Base-by-base conservation (phyloP, 2,888 invertebrate genomes). In the Drosophila niveifrons region DNA sequence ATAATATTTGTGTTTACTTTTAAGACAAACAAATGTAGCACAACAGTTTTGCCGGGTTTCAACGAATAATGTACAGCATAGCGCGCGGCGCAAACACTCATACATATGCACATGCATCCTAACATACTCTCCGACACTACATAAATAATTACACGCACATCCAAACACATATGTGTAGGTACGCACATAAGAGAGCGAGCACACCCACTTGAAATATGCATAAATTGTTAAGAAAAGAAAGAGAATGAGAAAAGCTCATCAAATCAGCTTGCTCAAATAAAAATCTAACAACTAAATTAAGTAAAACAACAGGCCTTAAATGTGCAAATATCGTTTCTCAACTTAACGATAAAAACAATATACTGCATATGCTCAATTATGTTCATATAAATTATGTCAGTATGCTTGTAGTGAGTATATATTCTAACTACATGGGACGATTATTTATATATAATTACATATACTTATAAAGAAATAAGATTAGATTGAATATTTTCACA, bases 41-140 rank as follows among this genome's bases (percentile, higher is more conserved):
- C 61, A 76, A 75, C 90, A 90, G 90, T 90, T 90, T 90, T 90
- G 77, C 81, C 89, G 79, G 89, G 89, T 90, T 90, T 90, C 90
- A 90, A 80, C 36, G n/a, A 64, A 52, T 47, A 53, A 62, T 67
- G 65, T 80, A 78, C 23, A 72, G 71, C 51, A 66, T 53, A 64
- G 70, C 61, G 72, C 77, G 66, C 71, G 62, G 70, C 77, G 68
- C 71, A 66, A 46, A 55, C 4, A 58, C 41, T 47, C 65, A 47
- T 29, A 55, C 17, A 18, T 1, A 23, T n/a, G n/a, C n/a, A n/a
- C 6, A 23, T 23, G 23, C 23, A 23, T 23, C 3, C 23, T 4
- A 23, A 23, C 23, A 23, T 23, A 23, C 23, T 23, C 23, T 3
- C 6, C 3, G 6, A 23, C 6, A 4, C 23, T 29, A 57, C 17